Conservation (phyloP, 2,113 vertebrate species). For the Alectura lathami region DNA sequence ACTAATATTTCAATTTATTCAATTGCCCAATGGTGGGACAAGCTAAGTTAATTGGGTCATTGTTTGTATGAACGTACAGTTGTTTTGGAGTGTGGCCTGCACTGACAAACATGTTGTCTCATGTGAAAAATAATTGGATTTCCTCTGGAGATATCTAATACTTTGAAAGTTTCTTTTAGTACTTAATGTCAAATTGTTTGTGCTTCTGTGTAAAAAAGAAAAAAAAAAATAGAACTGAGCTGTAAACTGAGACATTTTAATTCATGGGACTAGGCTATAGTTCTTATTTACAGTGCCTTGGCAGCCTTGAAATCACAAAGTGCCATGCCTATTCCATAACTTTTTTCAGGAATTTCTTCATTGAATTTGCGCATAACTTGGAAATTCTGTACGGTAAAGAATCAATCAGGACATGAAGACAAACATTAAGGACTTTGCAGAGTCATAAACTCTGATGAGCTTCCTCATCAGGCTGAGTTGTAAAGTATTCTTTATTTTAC, state of each 20-base stretch:
- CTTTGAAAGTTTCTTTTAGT: neutral
- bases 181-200: neutral
- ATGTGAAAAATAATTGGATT: neutral
- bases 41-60: neutral
- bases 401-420: neutral
- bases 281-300: neutral
- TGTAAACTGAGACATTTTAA: neutral
- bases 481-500: neutral
- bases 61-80: neutral
- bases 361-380: neutral
- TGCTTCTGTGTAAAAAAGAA: neutral
- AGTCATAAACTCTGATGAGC: neutral
- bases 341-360: neutral
- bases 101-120: neutral
- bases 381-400: neutral
- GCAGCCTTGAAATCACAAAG: neutral
- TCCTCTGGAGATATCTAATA: neutral
- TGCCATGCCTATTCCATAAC: neutral
- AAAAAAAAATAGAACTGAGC: neutral
- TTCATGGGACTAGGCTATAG: neutral
- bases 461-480: neutral
- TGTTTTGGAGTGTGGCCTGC: neutral
- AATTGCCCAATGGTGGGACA: neutral
- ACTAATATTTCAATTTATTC: neutral
- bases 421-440: neutral